Percentiles rank a stretch among this genome's conserved stretches.
Conservation (phyloP, 2,113 vertebrate genomes). For the Ceyx melanurus region DNA sequence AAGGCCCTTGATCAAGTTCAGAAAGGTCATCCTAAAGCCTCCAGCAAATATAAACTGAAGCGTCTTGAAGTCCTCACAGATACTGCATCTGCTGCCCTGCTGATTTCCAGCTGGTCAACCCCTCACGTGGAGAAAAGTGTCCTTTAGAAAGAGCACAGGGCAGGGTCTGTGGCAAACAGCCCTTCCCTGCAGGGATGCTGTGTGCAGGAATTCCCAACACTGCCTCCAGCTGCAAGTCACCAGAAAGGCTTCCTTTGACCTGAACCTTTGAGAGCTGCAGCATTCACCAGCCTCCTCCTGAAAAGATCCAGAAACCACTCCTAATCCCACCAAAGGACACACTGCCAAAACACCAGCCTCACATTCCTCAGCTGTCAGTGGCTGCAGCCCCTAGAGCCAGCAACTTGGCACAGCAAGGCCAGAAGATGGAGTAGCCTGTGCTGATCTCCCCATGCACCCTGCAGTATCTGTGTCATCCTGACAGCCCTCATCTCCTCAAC, state of each 20-base stretch:
- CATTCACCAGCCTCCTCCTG: neutral
- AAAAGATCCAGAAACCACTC: conserved; percentile 34
- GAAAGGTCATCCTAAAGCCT: neutral
- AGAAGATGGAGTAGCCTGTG: conserved; percentile 2
- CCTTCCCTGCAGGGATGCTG: neutral
- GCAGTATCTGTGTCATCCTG: neutral
- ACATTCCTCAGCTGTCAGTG: conserved; percentile 37
- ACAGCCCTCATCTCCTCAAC: neutral
- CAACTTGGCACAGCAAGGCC: neutral
- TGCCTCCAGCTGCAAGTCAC: neutral
- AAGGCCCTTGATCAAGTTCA: neutral
- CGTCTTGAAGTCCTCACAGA: neutral
- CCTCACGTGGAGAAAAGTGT: neutral
- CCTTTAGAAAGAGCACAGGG: neutral
- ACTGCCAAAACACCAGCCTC: conserved; percentile 2
- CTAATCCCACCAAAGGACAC: conserved; percentile 24
- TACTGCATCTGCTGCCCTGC: neutral
- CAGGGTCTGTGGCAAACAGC: neutral
- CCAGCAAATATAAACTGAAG: neutral
- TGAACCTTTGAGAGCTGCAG: neutral
- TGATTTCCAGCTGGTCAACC: neutral
- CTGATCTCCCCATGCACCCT: neutral
- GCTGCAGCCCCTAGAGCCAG: conserved; percentile 1
- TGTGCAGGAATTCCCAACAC: neutral
- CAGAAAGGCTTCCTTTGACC: neutral